Percentiles rank a stretch among this genome's conserved stretches.
phyloP scores from a whole-genome alignment of 2,797 vertebrate genomes.

The Enteromius anoplus region DNA sequence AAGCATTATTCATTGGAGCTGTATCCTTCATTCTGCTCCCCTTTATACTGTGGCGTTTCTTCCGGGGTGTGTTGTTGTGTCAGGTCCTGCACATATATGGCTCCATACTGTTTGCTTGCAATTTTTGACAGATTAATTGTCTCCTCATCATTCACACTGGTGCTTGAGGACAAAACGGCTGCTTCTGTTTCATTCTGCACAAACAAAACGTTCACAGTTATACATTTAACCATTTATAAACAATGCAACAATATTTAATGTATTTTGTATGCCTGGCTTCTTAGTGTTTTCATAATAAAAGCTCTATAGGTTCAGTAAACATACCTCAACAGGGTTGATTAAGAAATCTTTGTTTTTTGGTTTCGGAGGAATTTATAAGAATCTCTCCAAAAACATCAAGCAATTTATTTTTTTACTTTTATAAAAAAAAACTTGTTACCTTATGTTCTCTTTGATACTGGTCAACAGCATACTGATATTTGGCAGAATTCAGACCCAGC shows the following conservation, averaged over 20 bases:
- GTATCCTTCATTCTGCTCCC: conserved; percentile 51
- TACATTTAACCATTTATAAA: not conserved
- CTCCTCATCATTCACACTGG: conserved; percentile 54
- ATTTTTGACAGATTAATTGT: conserved; percentile 57
- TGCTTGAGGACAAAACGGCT: conserved; percentile 14
- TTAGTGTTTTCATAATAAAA: not conserved
- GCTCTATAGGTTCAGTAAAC: not conserved
- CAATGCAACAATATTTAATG: not conserved
- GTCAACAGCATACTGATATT: conserved; percentile 79
- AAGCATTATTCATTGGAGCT: conserved; percentile 50
- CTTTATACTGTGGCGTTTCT: not conserved
- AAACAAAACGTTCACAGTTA: not conserved
- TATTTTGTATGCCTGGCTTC: not conserved
- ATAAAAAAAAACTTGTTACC: conserved; percentile 60
- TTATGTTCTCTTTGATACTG: conserved; percentile 68
- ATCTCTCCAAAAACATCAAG: not conserved
- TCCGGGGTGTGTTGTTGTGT: not conserved
- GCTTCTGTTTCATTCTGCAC: not conserved
- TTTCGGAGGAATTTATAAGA: not conserved
- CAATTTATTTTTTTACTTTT: not conserved
- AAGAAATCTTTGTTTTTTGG: not conserved
- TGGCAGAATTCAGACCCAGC: conserved; percentile 76
- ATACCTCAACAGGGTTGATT: not conserved
- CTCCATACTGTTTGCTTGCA: conserved; percentile 65
- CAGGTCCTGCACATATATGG: conserved; percentile 11